Percentiles rank a stretch among this genome's conserved stretches.
Conservation (phyloP, 1,140 invertebrate genomes). For the Drosophila nasuta region DNA sequence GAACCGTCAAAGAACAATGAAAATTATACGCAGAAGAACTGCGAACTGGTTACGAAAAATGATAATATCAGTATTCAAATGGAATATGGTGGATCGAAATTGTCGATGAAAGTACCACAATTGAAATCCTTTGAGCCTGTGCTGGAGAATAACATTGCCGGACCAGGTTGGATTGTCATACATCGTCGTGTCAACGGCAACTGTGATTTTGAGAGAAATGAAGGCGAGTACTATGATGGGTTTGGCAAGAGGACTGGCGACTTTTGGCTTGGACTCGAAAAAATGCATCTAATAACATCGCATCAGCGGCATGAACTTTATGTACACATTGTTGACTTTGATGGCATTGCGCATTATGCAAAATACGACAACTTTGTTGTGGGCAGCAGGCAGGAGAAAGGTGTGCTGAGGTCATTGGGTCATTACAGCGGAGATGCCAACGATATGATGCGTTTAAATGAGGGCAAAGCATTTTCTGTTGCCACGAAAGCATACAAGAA, state of each 20-base stretch:
- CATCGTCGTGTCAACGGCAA: slow-evolving; percentile 22
- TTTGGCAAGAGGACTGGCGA: slow-evolving; percentile 4
- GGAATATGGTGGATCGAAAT: slow-evolving; percentile 2
- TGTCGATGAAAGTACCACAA: slow-evolving; percentile 2
- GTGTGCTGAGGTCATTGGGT: slow-evolving; percentile 6
- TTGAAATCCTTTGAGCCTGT: neutral
- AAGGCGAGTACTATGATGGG: neutral
- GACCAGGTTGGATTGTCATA: slow-evolving; percentile 26
- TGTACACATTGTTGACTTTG: slow-evolving; percentile 6
- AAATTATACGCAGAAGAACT: too few relatives aligned
- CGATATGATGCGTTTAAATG: slow-evolving; percentile 1
- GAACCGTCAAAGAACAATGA: neutral
- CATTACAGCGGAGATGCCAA: slow-evolving; percentile 7
- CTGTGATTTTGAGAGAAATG: neutral
- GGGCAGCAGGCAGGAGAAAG: slow-evolving; percentile 4
- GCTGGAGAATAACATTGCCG: slow-evolving; percentile 14
- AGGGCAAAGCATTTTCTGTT: neutral
- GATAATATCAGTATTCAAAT: neutral
- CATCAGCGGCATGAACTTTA: slow-evolving; percentile 25
- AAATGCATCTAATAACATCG: slow-evolving; percentile 10
- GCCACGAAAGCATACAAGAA: neutral
- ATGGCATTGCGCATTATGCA: neutral
- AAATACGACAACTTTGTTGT: slow-evolving; percentile 26
- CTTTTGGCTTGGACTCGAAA: slow-evolving; percentile 20
- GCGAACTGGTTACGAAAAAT: neutral